Conservation (phyloP, 2,113 vertebrate species). For the pig (Sus scrofa) region DNA sequence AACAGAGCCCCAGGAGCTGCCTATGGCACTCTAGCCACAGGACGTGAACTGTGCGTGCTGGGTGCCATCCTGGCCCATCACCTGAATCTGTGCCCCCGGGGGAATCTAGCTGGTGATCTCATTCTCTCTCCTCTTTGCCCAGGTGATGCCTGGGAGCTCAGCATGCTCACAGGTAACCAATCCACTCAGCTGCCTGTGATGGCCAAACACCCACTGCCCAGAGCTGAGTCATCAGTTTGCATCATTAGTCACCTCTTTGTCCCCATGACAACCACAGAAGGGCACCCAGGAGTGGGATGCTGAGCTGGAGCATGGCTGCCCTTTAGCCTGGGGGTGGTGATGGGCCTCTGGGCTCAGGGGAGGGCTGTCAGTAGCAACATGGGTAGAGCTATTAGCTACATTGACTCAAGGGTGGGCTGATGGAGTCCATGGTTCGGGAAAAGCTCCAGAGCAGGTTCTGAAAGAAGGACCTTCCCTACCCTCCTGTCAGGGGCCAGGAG, state of each 20-base stretch:
- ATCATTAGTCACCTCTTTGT: background rate
- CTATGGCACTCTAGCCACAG: background rate
- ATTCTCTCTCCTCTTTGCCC: background rate
- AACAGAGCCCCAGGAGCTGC: accelerated
- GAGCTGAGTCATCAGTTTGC: background rate
- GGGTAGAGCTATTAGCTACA: too few species aligned
- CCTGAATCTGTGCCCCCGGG: accelerated
- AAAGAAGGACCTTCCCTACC: background rate
- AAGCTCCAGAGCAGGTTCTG: background rate
- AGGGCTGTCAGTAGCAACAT: accelerated
- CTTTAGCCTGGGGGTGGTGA: background rate
- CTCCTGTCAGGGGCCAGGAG: accelerated
- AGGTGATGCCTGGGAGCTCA: background rate
- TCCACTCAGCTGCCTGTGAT: background rate
- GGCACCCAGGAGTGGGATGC: background rate
- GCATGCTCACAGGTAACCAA: accelerated
- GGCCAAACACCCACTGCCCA: background rate
- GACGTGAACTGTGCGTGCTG: background rate
- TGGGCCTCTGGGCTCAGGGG: too few species aligned
- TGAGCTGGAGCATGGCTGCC: background rate
- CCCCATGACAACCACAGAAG: background rate
- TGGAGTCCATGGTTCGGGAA: background rate
- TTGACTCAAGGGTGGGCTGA: too few species aligned
- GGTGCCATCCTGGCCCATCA: accelerated
- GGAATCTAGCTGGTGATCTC: background rate